Base-by-base conservation (phyloP, 92 coral and sea anemone species). In the Zoanthus sociatus region DNA sequence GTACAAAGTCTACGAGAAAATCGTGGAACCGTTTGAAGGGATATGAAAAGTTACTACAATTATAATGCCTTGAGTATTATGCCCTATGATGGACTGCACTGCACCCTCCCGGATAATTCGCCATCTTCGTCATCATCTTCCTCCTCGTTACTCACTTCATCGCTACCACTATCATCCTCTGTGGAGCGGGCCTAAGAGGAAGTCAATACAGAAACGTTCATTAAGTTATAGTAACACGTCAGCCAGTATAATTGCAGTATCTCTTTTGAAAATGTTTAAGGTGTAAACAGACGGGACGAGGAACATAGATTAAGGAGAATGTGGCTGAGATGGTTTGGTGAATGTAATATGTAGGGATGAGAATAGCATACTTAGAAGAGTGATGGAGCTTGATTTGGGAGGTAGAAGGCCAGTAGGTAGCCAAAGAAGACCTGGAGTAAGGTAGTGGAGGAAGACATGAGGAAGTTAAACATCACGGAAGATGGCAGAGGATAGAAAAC, bases 21-120 rank as follows among this genome's bases (percentile, higher is more conserved):
- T 10, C 15, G 15, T 54, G 60, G 15, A 10, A 54, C 60, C 0
- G 20, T 64, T 37, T 37, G 42, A 37, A 37, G 42, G 42, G 42
- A 37, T 37, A 37, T 37, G 42, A 37, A 37, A 1, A 37, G 42
- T 37, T 37, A 37, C 42, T 37, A 37, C 42, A 20, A n/a, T 9
- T 14, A 73, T 73, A 53, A 73, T 45, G 77, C 21, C 53, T 42
- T 50, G 54, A 48, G 16, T 37, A 37, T 2, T 48, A 5, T 31
- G 73, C 66, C 33, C 88, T 91, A 94, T n/a, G 98, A 94, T n/a
- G 98, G 93, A 53, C 94, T 94, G 73, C 98, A 94, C 86, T 94
- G 95, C 50, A 94, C 94, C 87, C 95, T 74, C 67, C 89, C 93
- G 7, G 93, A 76, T 66, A 91, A 85, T 21, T 91, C 90, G 2